Evolutionary conservation across 1,140 invertebrate genomes (phyloP), one percentile per base, ranked within the genome.

Genomic region (Scaptomyza graminum): DNA sequence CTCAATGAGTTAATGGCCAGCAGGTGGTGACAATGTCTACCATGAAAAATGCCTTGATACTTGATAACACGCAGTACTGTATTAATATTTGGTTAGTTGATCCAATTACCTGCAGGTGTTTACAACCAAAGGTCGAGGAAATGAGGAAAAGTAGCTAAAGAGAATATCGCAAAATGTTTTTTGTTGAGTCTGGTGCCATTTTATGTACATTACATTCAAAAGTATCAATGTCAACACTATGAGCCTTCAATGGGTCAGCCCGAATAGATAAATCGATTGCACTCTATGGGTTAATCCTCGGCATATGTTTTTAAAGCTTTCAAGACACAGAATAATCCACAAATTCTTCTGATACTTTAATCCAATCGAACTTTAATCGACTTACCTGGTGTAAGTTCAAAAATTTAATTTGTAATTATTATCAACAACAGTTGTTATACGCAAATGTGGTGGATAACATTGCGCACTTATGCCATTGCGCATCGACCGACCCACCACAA

Each of bases 1-100:
- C n/a, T n/a, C n/a, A n/a, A n/a, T n/a, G n/a, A 79, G 78, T 87
- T 76, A 81, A 78, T 81, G 66, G n/a, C n/a, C n/a, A 75, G 69
- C 60, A 79, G 74, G 68, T 59, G 69, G 43, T 65, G 72, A 87
- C 71, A 78, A 81, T n/a, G n/a, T n/a, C n/a, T n/a, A n/a, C n/a
- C n/a, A n/a, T n/a, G 54, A 49, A 71, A 65, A n/a, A 64, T 65
- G 16, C 52, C 61, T 47, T 65, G 41, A 57, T 71, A 66, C 62
- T n/a, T 62, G 59, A 74, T 51, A 41, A 16, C 41, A 60, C 47
- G n/a, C 51, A 52, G 46, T 54, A 67, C 50, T 51, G 39, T 66
- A 68, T 49, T 11, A 68, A 68, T 18, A 61, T 69, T 74, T 74
- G 50, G 71, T 46, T 69, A 70, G 72, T 47, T 88, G 88, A 88